A percentile compares a stretch with the other conserved stretches of the same genome.
phyloP scores from a whole-genome alignment of 2,797 vertebrate species.

The Channallabes apus region DNA sequence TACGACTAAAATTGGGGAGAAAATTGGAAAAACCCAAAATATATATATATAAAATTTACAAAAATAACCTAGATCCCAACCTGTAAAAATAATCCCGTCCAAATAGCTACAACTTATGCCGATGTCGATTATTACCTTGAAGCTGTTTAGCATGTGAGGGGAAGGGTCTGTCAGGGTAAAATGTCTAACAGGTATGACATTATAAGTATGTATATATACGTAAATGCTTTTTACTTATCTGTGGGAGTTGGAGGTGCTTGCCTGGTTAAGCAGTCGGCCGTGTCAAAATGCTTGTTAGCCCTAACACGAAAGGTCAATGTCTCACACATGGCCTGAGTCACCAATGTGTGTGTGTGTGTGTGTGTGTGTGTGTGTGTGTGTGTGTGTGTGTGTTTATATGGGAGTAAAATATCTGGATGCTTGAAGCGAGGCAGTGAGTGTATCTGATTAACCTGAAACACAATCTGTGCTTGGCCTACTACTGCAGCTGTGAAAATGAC shows the following conservation, averaged over 20 bases:
- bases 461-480: conserved; percentile 1
- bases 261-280: conserved; percentile 21
- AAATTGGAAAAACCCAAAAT: no score
- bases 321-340: conserved; percentile 9
- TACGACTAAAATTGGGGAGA: no score
- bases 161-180: no score
- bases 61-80: no score
- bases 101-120: no score
- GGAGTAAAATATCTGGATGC: conserved; percentile 5
- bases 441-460: conserved; percentile 25
- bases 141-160: no score
- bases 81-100: no score
- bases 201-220: background rate
- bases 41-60: no score
- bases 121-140: no score
- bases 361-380: conserved; percentile 22
- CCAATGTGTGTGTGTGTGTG: conserved; percentile 3
- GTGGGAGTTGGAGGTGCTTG: conserved; percentile 13
- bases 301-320: conserved; percentile 32
- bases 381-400: background rate
- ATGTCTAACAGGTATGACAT: no score
- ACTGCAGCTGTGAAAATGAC: conserved; percentile 30
- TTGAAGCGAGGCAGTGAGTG: conserved; percentile 22
- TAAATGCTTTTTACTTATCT: background rate
- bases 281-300: conserved; percentile 31